A percentile compares a stretch with the other conserved stretches of the same genome.
phyloP scores from a whole-genome alignment of 2,888 invertebrate genomes.

The Archips xylosteana region DNA sequence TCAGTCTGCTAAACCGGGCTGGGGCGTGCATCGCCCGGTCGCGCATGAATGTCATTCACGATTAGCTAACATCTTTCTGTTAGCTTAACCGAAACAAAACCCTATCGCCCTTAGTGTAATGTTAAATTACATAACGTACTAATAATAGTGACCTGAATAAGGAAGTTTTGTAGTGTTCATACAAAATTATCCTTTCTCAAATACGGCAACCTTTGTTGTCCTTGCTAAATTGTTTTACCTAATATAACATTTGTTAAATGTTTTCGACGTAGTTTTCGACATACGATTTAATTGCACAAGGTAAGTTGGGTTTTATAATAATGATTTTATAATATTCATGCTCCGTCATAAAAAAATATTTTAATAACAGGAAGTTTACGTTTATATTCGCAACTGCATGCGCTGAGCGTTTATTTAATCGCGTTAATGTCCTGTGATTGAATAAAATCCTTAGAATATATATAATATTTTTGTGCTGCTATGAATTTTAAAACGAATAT shows the following conservation, averaged over 20 bases:
- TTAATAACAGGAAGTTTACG: slow-evolving; percentile 12
- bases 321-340: background rate
- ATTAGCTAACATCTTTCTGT: slow-evolving; percentile 56
- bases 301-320: slow-evolving; percentile 53
- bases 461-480: background rate
- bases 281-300: slow-evolving; percentile 55
- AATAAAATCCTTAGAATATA: background rate
- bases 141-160: slow-evolving; percentile 55
- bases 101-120: slow-evolving; percentile 45
- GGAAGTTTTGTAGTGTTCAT: slow-evolving; percentile 31
- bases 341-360: background rate
- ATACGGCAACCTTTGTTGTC: slow-evolving; percentile 52
- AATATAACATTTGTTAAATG: slow-evolving; percentile 64
- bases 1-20: slow-evolving; percentile 45
- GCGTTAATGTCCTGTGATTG: background rate
- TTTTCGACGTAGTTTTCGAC: slow-evolving; percentile 58
- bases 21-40: slow-evolving; percentile 53
- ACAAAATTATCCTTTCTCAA: slow-evolving; percentile 35
- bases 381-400: slow-evolving; percentile 12
- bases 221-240: slow-evolving; percentile 63
- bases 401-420: slow-evolving; percentile 3
- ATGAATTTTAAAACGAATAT: background rate
- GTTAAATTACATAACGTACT: slow-evolving; percentile 45
- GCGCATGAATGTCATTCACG: slow-evolving; percentile 51
- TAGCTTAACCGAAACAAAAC: slow-evolving; percentile 56